Evolutionary conservation across 2,888 invertebrate genomes (phyloP).

Genomic region (Drosophila macrothrix): DNA sequence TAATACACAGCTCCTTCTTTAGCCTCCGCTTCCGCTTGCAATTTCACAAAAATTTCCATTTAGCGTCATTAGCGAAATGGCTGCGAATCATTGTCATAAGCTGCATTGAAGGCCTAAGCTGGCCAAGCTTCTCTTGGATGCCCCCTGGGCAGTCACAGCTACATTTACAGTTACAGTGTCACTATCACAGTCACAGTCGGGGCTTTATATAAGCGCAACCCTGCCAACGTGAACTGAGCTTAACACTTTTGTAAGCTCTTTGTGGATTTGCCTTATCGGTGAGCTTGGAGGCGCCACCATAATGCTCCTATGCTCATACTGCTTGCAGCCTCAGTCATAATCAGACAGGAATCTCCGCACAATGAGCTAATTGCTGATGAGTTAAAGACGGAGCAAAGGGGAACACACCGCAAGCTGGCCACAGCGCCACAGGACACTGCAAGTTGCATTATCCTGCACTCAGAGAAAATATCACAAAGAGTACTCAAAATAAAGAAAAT

Average conservation of each 20-base stretch:
- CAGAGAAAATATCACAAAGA: background rate
- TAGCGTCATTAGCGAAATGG: slow-evolving; percentile 47
- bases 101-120: slow-evolving; percentile 55
- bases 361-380: slow-evolving; percentile 52
- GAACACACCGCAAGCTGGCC: slow-evolving; percentile 28
- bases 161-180: background rate
- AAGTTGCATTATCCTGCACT: slow-evolving; percentile 5
- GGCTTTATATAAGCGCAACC: slow-evolving; percentile 43
- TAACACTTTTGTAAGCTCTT: slow-evolving; percentile 75
- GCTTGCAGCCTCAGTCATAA: slow-evolving; percentile 22
- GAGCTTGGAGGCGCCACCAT: slow-evolving; percentile 11
- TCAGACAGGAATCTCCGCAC: slow-evolving; percentile 8
- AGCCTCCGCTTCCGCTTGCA: background rate
- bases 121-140: slow-evolving; percentile 20
- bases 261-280: slow-evolving; percentile 61
- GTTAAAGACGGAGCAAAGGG: slow-evolving; percentile 39
- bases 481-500: background rate
- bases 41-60: slow-evolving; percentile 40
- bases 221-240: slow-evolving; percentile 33
- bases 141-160: slow-evolving; percentile 4
- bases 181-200: background rate
- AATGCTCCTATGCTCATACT: slow-evolving; percentile 6
- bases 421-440: slow-evolving; percentile 17
- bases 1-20: background rate
- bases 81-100: slow-evolving; percentile 42